These are phyloP conservation scores for Salminus brasiliensis DNA, from an alignment of 2,113 vertebrate genomes.

Conservation along the genomic window DNA sequence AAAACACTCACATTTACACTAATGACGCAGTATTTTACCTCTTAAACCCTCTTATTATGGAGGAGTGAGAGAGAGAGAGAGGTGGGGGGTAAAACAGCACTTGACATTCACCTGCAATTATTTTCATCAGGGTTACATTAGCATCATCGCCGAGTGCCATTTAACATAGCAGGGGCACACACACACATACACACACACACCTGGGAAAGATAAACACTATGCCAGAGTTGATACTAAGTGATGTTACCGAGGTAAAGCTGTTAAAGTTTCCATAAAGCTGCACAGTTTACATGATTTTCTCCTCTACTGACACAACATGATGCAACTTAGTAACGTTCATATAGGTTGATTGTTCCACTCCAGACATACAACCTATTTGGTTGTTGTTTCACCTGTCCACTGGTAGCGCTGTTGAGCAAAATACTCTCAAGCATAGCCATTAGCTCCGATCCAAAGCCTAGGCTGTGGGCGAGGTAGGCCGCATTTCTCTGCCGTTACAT, in stretches of 20 bases:
- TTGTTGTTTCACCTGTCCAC: too few species aligned
- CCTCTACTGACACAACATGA: too few species aligned
- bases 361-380: too few species aligned
- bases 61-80: too few species aligned
- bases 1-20: slow-evolving; percentile 15
- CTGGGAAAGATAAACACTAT: neutral
- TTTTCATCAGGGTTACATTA: slow-evolving; percentile 28
- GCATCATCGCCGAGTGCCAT: neutral
- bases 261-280: neutral
- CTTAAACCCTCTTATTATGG: slow-evolving; percentile 14
- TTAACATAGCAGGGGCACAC: neutral
- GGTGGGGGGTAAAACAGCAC: slow-evolving; percentile 28
- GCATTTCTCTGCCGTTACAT: too few species aligned
- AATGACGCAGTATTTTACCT: slow-evolving; percentile 10
- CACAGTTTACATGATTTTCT: too few species aligned
- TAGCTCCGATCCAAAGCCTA: too few species aligned
- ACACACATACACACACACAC: neutral
- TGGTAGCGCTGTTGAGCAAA: too few species aligned
- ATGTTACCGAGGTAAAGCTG: neutral
- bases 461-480: too few species aligned
- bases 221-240: neutral
- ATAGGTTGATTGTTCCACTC: too few species aligned
- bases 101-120: slow-evolving; percentile 21
- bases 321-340: too few species aligned
- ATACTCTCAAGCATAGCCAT: too few species aligned